These are phyloP conservation scores for Drosophila pallidifrons DNA, from an alignment of 1,140 invertebrate species.

Conservation along the genomic window DNA sequence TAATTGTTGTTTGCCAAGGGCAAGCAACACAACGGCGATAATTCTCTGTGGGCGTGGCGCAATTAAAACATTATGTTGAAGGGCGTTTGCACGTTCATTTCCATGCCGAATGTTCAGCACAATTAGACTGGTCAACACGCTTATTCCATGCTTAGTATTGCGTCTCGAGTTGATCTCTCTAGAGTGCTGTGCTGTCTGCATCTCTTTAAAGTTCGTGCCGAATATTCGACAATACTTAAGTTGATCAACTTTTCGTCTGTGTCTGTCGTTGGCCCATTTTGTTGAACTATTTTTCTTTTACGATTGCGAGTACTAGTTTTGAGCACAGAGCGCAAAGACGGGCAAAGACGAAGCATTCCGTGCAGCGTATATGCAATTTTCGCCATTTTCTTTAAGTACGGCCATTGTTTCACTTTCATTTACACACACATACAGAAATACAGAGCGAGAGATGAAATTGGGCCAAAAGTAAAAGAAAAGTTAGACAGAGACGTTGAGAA, in stretches of 20 bases:
- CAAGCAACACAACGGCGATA: constrained; percentile 11
- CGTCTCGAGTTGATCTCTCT: not conserved
- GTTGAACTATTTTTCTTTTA: constrained; percentile 38
- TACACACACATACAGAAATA: constrained; percentile 25
- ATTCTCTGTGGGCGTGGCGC: constrained; percentile 36
- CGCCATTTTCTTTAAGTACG: constrained; percentile 81
- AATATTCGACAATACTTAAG: constrained; percentile 7
- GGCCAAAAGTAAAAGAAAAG: constrained; percentile 63
- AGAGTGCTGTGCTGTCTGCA: not conserved
- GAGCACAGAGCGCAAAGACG: not conserved
- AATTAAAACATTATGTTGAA: constrained; percentile 63
- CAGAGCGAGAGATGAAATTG: constrained; percentile 62
- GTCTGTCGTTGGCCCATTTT: constrained; percentile 26
- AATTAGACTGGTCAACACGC: constrained; percentile 7
- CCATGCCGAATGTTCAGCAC: not conserved
- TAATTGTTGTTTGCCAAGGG: constrained; percentile 72
- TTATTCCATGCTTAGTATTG: not conserved
- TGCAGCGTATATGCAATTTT: constrained; percentile 78
- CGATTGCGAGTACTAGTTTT: constrained; percentile 1
- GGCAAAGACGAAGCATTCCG: constrained; percentile 23
- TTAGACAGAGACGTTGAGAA: constrained; percentile 46
- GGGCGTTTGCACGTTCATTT: constrained; percentile 8
- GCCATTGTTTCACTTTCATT: constrained; percentile 80
- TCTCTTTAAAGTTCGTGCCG: constrained; percentile 4
- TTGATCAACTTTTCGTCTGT: constrained; percentile 29